Conservation (phyloP, 2,888 invertebrate species). For the Tupiocoris notatus region DNA sequence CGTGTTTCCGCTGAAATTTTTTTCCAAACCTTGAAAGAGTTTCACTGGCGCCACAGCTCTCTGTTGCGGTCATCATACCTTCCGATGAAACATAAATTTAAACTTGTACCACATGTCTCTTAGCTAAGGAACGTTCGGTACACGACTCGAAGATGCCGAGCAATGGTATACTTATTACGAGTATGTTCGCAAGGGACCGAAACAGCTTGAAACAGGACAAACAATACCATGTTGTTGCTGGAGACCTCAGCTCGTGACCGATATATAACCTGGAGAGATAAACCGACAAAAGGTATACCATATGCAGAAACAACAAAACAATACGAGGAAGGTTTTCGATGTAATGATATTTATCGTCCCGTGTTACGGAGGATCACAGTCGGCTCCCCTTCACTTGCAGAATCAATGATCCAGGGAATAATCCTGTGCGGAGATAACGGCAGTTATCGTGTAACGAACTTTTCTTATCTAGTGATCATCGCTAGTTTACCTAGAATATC, state of each 20-base stretch:
- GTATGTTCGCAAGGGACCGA: neutral
- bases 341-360: constrained; percentile 35
- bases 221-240: constrained; percentile 17
- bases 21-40: too few species aligned
- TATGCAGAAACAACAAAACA: constrained; percentile 12
- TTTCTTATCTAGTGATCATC: neutral
- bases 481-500: too few species aligned
- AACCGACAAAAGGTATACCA: constrained; percentile 17
- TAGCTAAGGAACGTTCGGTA: neutral
- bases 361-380: neutral
- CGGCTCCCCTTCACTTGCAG: neutral
- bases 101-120: neutral
- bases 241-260: constrained; percentile 24
- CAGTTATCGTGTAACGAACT: neutral
- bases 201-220: neutral
- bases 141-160: neutral
- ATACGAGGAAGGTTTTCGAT: constrained; percentile 25
- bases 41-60: neutral
- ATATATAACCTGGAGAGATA: constrained; percentile 30
- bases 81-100: neutral
- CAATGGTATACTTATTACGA: neutral
- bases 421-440: neutral
- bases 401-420: neutral
- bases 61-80: neutral
- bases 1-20: too few species aligned